Percentiles rank a stretch among this genome's conserved stretches.
These are phyloP conservation scores for Harpagifer antarcticus DNA, from an alignment of 2,797 vertebrate genomes.

Conservation along the genomic window DNA sequence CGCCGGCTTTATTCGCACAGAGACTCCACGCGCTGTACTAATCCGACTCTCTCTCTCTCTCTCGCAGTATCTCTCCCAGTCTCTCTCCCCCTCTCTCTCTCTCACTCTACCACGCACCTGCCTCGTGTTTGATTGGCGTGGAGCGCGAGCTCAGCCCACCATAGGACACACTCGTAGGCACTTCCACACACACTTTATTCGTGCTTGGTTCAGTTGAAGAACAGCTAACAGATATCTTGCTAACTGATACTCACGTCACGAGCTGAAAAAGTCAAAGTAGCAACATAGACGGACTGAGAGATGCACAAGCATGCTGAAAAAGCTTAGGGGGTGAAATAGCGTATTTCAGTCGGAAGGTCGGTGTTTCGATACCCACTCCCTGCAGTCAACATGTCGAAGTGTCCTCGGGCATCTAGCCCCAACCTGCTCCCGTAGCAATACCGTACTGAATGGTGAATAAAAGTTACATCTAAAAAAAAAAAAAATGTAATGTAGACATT, in stretches of 20 bases:
- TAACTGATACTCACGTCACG: conserved; percentile 70
- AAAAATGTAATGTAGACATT: too few species aligned
- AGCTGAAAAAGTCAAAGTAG: conserved; percentile 31
- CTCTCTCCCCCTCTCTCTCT: conserved; percentile 22
- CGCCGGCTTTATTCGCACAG: conserved; percentile 80
- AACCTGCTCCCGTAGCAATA: too few species aligned
- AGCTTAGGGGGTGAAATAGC: too few species aligned
- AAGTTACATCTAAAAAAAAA: too few species aligned
- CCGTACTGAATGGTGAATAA: too few species aligned
- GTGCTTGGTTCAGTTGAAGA: conserved; percentile 8
- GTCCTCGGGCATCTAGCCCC: too few species aligned
- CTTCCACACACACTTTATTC: conserved; percentile 11
- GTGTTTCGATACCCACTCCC: too few species aligned
- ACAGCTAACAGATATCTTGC: conserved; percentile 80
- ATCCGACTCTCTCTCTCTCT: conserved; percentile 56
- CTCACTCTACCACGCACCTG: conserved; percentile 41
- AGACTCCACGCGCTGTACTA: conserved; percentile 64
- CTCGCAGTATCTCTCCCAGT: conserved; percentile 34
- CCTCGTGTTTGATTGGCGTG: conserved; percentile 81
- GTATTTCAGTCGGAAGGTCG: too few species aligned
- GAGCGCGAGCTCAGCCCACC: conserved; percentile 81
- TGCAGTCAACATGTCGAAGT: too few species aligned
- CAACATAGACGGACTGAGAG: not conserved
- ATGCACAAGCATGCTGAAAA: not conserved
- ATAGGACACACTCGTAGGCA: conserved; percentile 10